Percentiles rank a stretch among this genome's conserved stretches.
phyloP scores from a whole-genome alignment of 23 tunicate species.

The Ascidia mentula region DNA sequence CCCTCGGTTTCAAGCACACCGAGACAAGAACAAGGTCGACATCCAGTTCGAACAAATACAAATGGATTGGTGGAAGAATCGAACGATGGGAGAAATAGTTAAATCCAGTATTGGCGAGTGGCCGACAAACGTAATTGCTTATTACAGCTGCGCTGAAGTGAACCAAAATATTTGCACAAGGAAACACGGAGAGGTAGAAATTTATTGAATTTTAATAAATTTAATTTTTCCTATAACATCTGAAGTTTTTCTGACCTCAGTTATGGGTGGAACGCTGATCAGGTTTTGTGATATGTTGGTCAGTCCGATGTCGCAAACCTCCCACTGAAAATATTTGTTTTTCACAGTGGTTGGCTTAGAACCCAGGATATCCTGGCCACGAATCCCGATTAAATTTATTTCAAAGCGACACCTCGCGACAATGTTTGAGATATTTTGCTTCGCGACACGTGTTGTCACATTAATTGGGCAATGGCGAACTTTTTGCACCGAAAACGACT shows the following conservation, averaged over 20 bases:
- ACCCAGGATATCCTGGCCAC: too few species aligned
- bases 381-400: too few species aligned
- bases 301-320: too few species aligned
- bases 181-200: neutral
- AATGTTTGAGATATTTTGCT: too few species aligned
- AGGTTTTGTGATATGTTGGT: too few species aligned
- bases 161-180: neutral
- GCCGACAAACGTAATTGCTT: neutral
- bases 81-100: neutral
- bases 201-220: neutral
- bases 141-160: neutral
- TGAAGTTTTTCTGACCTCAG: too few species aligned
- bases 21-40: slow-evolving; percentile 2
- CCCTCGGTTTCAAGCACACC: neutral
- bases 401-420: too few species aligned
- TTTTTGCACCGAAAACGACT: neutral
- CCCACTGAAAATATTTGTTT: too few species aligned
- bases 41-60: neutral
- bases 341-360: too few species aligned
- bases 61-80: neutral
- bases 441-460: too few species aligned
- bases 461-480: neutral
- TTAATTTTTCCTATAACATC: too few species aligned
- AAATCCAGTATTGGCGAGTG: neutral
- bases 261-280: too few species aligned